Evolutionary conservation across 2,888 invertebrate species (phyloP), one percentile per base, ranked within the genome.

Genomic region (Eudasyphora cyanicolor): DNA sequence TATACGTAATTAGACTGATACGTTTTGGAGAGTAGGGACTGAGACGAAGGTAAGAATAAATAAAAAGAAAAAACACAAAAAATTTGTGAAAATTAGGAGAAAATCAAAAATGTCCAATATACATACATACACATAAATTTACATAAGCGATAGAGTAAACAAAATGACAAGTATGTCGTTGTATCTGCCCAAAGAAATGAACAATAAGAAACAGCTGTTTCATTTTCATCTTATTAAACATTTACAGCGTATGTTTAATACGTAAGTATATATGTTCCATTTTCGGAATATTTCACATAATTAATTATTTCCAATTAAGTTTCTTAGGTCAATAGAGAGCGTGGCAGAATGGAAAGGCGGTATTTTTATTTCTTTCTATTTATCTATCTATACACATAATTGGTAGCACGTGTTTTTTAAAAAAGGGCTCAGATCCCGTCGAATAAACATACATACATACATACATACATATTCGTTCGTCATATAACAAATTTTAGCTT

Each of bases 391-490:
- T 62, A 32, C 4, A 17, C 17, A 32, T 70, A 49, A 70, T 70
- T 51, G 32, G 19, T 49, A 70, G 51, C 70, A 70, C 70, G 51
- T 70, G 70, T 51, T 70, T 69, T 32, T 21, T 24, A 21, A 17
- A 29, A 19, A 62, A 64, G 35, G 7, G 38, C 67, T 42, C 42
- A 67, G 7, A 21, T 21, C 8, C 8, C 51, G 49, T 51, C 21
- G 45, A 8, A 45, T n/a, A 14, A 5, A 14, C 3, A n/a, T 45
- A 3, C 45, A 35, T 35, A 10, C 10, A 35, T 35, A 35, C 35
- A 35, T 35, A 7, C n/a, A n/a, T n/a, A n/a, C n/a, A n/a, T 32
- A 45, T 1, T 45, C 45, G 45, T 7, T n/a, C 45, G 45, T 45
- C 38, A 45, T n/a, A n/a, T 62, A 62, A 29, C 27, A 60, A 29